Evolutionary conservation across 2,797 vertebrate genomes (phyloP).

Genomic region (Eurystomus glaucurus): DNA sequence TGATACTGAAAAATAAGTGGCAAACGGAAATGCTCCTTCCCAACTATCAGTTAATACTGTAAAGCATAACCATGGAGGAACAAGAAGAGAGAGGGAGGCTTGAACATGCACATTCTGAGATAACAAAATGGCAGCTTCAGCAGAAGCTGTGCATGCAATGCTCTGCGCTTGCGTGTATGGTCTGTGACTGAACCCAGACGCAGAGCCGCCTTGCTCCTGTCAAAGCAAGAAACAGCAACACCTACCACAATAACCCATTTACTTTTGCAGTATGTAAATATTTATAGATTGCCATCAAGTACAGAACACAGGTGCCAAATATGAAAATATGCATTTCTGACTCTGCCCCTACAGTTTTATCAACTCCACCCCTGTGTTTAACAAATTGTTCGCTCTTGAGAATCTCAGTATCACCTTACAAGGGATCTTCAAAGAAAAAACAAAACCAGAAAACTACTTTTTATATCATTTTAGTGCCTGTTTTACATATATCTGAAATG

Average conservation of each 20-base stretch:
- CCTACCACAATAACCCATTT: slow-evolving; percentile 24
- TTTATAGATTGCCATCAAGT: slow-evolving; percentile 49
- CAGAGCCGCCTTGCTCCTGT: not conserved
- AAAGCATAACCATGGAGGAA: not conserved
- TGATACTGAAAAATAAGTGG: not conserved
- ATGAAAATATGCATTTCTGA: slow-evolving; percentile 35
- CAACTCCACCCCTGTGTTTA: slow-evolving; percentile 17
- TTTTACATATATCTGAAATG: not conserved
- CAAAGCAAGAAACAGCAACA: slow-evolving; percentile 43
- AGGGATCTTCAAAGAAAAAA: slow-evolving; percentile 30
- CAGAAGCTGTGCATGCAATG: not conserved
- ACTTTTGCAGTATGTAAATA: slow-evolving; percentile 58
- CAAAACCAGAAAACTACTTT: not conserved
- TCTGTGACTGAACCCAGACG: not conserved
- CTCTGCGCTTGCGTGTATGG: not conserved
- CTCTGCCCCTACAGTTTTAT: slow-evolving; percentile 1
- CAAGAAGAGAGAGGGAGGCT: not conserved
- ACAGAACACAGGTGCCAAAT: slow-evolving; percentile 33
- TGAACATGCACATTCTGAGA: not conserved
- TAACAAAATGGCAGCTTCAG: slow-evolving; percentile 27
- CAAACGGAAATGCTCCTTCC: not conserved
- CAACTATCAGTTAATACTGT: not conserved
- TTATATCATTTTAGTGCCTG: not conserved
- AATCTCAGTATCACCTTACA: not conserved
- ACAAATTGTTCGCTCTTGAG: not conserved